Evolutionary conservation across 2,113 vertebrate genomes (phyloP), one percentile per base, ranked within the genome.

Genomic region (Odontophorus gujanensis): DNA sequence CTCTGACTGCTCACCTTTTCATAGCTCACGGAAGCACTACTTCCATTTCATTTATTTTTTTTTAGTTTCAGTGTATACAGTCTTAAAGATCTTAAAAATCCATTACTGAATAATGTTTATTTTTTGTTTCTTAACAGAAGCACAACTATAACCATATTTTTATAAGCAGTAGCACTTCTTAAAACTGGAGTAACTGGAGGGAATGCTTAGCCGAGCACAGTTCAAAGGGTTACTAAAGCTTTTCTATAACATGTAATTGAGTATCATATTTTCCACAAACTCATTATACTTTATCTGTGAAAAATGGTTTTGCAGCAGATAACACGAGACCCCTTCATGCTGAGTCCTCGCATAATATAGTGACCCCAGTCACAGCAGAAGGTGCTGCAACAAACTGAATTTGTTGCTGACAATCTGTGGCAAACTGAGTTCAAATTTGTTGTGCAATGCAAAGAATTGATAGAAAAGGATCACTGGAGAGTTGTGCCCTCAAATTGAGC

Each of bases 261-360:
- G 48, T 89, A 82, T 73, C 32, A 43, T 89, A 69, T 77, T 95
- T 96, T 91, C 45, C n/a, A 53, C 69, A 87, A 90, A 53, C n/a
- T 94, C 66, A 81, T 90, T 89, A 75, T 68, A 57, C 34, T 43
- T 2, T 48, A 48, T 76, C 58, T 81, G 43, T 88, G 81, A 89
- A 90, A 94, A 92, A 71, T 77, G 17, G 75, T 90, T 95, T 88
- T 90, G 36, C 17, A 73, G 65, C 32, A 75, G 77, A 78, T 72
- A 81, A 38, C 26, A 58, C 6, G 10, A 89, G 7, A 20, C n/a
- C 26, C 19, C 24, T 89, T 92, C 80, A 58, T 48, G 26, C 40
- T 75, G 86, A 81, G 61, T 51, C 40, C 20, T 32, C 45, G 21
- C 22, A 58, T 77, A 58, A 45, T 75, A n/a, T 25, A 93, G 20